Base-by-base conservation (phyloP, 2,888 invertebrate species). In the Autographa pulchrina region DNA sequence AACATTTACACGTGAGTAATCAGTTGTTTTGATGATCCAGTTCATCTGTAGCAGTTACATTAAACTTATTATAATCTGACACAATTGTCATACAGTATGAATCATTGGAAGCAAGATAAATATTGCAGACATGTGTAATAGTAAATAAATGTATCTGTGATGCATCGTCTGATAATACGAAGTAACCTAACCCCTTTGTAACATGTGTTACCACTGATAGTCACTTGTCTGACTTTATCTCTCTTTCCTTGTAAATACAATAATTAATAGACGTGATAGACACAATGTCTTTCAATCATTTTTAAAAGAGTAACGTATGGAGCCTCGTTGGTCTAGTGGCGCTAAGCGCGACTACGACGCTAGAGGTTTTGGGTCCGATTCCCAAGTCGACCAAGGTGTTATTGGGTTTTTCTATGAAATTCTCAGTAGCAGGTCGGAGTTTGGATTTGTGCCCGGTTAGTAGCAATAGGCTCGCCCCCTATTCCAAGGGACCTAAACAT, bases 41-140 rank as follows among this genome's bases (percentile, higher is more conserved):
- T 16, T 48, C n/a, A 7, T n/a, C 48, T 48, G 14, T 11, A 14
- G 14, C 43, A 43, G 14, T 43, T 48, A 48, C n/a, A 48, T 48
- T n/a, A 48, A n/a, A 48, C 48, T 48, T n/a, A n/a, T 6, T 48
- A 48, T n/a, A 48, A 48, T 48, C n/a, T 48, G 60, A 61, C 48
- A 56, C 65, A 32, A 43, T 7, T 63, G 63, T 71, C 65, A 75
- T 58, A 66, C 25, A 61, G 48, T 54, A 61, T 78, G 77, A 78
- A 64, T 77, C 77, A 77, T 31, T 68, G 38, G 41, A 61, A 61
- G 43, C 56, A 65, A 68, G 68, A 78, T 62, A 78, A 74, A 68
- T 67, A 35, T 13, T 60, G n/a, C 41, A 75, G 56, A 71, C 67
- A 63, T 31, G 54, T 43, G 62, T 70, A 62, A 68, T 67, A 52